Percentiles rank a stretch among this genome's conserved stretches.
phyloP scores from a whole-genome alignment of 2,888 invertebrate species.

The Eupithecia tripunctaria region DNA sequence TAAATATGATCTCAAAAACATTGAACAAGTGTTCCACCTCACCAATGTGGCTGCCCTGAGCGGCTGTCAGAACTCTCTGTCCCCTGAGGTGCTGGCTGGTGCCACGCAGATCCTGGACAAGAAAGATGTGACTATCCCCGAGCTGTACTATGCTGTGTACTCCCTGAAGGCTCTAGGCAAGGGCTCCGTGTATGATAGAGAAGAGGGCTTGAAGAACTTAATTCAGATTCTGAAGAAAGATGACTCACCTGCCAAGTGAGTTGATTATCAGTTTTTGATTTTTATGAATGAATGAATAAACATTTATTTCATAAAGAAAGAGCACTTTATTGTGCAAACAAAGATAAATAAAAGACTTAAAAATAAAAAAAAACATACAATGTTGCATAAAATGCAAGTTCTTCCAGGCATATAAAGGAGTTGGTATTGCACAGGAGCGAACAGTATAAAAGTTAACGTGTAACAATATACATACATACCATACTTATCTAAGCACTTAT shows the following conservation, averaged over 20 bases:
- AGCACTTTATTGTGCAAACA: no score
- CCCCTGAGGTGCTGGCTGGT: constrained; percentile 76
- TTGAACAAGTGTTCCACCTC: constrained; percentile 87
- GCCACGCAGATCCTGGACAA: constrained; percentile 86
- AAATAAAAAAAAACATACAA: no score
- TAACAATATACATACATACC: no score
- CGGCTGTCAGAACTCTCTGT: constrained; percentile 79
- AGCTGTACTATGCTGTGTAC: constrained; percentile 90
- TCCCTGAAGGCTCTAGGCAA: constrained; percentile 88
- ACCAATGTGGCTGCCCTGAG: constrained; percentile 86
- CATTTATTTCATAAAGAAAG: no score
- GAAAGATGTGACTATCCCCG: constrained; percentile 87
- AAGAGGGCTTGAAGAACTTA: constrained; percentile 89
- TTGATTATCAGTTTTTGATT: constrained; percentile 36
- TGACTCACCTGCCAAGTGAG: constrained; percentile 89
- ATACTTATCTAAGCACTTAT: no score
- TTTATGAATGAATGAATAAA: no score
- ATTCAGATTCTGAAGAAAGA: constrained; percentile 93
- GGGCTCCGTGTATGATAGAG: constrained; percentile 84
- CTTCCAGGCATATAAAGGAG: no score
- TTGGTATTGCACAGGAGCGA: no score
- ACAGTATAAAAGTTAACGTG: no score
- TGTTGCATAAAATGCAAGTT: no score
- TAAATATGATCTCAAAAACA: constrained; percentile 69
- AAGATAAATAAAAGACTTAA: no score